These are phyloP conservation scores for Amphiduros pacificus DNA, from an alignment of 2,888 invertebrate species.

Conservation along the genomic window DNA sequence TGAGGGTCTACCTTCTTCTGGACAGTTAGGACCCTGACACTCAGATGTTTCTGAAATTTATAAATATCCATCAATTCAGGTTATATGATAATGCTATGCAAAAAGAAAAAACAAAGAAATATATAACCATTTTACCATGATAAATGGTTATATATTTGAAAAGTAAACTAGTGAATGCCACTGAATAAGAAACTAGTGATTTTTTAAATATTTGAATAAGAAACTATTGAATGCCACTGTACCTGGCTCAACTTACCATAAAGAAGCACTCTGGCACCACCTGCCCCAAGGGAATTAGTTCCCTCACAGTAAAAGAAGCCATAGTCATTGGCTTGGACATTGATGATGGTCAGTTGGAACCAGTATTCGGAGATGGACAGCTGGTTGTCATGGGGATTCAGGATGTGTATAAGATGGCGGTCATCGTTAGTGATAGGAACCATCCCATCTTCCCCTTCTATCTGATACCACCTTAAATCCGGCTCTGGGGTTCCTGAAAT, in stretches of 20 bases:
- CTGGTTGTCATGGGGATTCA: slow-evolving; percentile 41
- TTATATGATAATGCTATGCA: background rate
- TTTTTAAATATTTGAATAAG: background rate
- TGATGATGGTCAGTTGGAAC: slow-evolving; percentile 54
- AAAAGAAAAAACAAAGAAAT: background rate
- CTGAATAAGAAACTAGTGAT: background rate
- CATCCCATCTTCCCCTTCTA: slow-evolving; percentile 29
- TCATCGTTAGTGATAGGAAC: slow-evolving; percentile 45
- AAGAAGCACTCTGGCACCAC: slow-evolving; percentile 36
- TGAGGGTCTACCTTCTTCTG: slow-evolving; percentile 25
- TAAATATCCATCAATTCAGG: slow-evolving; percentile 1
- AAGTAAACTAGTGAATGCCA: background rate
- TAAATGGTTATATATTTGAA: background rate
- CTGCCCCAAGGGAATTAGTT: slow-evolving; percentile 40
- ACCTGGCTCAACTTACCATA: slow-evolving; percentile 43
- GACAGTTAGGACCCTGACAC: slow-evolving; percentile 56
- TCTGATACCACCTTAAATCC: slow-evolving; percentile 43
- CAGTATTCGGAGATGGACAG: slow-evolving; percentile 43
- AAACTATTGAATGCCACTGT: background rate
- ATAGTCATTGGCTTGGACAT: slow-evolving; percentile 52
- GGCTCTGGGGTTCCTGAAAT: slow-evolving; percentile 51
- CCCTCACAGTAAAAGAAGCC: slow-evolving; percentile 51
- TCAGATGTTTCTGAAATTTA: slow-evolving; percentile 50
- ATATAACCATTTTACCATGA: background rate
- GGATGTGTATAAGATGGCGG: slow-evolving; percentile 49